These are phyloP conservation scores for Protonemura montana DNA, from an alignment of 2,888 invertebrate species.

Conservation along the genomic window DNA sequence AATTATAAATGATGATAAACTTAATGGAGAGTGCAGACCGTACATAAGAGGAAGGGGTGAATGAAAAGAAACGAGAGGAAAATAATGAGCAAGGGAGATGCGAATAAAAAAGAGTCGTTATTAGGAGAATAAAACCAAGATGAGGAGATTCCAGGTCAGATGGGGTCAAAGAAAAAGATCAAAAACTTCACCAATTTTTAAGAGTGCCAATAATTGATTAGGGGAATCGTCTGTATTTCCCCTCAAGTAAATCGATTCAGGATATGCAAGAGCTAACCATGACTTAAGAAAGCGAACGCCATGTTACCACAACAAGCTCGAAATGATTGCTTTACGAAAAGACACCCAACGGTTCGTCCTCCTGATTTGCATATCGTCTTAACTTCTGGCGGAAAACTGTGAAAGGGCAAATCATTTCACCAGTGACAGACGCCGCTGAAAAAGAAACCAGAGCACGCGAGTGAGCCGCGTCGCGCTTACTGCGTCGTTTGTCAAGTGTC, in stretches of 20 bases:
- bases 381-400: not conserved
- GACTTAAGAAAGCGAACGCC: too few species aligned
- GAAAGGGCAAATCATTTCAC: not conserved
- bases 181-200: not conserved
- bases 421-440: not conserved
- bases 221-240: too few species aligned
- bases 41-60: slow-evolving; percentile 30
- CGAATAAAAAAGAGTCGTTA: slow-evolving; percentile 17
- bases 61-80: slow-evolving; percentile 34
- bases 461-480: too few species aligned
- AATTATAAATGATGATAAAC: slow-evolving; percentile 49
- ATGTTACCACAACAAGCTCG: too few species aligned
- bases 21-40: slow-evolving; percentile 47
- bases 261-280: too few species aligned
- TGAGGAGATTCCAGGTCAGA: not conserved
- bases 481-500: slow-evolving; percentile 49
- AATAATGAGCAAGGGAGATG: slow-evolving; percentile 25
- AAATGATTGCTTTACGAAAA: too few species aligned
- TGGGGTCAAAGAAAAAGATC: slow-evolving; percentile 7
- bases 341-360: not conserved
- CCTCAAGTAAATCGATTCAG: too few species aligned
- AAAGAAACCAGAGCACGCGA: not conserved
- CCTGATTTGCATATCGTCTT: not conserved
- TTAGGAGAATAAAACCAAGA: slow-evolving; percentile 13
- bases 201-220: not conserved